Conservation (phyloP, 2,113 vertebrate species). For the Proterorhinus semilunaris region DNA sequence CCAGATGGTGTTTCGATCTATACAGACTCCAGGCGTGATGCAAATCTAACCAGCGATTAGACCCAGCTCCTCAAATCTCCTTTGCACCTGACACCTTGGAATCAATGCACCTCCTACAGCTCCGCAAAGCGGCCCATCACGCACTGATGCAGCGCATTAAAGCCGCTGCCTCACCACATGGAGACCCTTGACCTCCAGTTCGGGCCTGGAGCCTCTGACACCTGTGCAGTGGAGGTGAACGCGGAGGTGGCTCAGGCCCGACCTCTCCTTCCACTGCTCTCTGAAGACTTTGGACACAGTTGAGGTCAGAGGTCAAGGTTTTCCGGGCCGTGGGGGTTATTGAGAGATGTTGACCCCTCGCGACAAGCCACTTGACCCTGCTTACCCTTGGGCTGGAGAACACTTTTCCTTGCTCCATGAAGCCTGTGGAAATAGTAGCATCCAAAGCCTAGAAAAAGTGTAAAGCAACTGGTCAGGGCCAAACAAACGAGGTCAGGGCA, state of each 20-base stretch:
- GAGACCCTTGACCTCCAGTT: slow-evolving; percentile 56
- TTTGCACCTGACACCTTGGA: slow-evolving; percentile 31
- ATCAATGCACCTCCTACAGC: slow-evolving; percentile 16
- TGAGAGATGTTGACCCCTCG: slow-evolving; percentile 61
- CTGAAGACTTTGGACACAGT: slow-evolving; percentile 42
- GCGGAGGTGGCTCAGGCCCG: slow-evolving; percentile 49
- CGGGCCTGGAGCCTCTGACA: slow-evolving; percentile 56
- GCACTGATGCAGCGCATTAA: slow-evolving; percentile 27
- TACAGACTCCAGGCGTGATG: slow-evolving; percentile 2
- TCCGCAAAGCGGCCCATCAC: slow-evolving; percentile 25
- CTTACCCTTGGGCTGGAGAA: slow-evolving; percentile 56
- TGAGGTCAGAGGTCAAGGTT: slow-evolving; percentile 68
- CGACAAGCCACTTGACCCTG: slow-evolving; percentile 76
- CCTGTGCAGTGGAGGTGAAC: slow-evolving; percentile 64
- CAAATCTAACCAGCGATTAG: slow-evolving; percentile 15
- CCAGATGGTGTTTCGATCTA: background rate
- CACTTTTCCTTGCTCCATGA: slow-evolving; percentile 40
- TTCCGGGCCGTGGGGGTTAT: slow-evolving; percentile 51
- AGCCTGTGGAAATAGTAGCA: slow-evolving; percentile 43
- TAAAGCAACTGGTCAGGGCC: slow-evolving; percentile 54
- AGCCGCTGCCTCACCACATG: slow-evolving; percentile 22
- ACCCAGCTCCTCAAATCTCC: slow-evolving; percentile 18
- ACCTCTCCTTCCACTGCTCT: slow-evolving; percentile 60
- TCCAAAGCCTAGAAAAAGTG: slow-evolving; percentile 24
- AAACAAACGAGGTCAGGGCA: slow-evolving; percentile 73